A percentile compares a stretch with the other conserved stretches of the same genome.
Conservation (phyloP, 2,797 vertebrate species). For the Gambelia wislizenii region DNA sequence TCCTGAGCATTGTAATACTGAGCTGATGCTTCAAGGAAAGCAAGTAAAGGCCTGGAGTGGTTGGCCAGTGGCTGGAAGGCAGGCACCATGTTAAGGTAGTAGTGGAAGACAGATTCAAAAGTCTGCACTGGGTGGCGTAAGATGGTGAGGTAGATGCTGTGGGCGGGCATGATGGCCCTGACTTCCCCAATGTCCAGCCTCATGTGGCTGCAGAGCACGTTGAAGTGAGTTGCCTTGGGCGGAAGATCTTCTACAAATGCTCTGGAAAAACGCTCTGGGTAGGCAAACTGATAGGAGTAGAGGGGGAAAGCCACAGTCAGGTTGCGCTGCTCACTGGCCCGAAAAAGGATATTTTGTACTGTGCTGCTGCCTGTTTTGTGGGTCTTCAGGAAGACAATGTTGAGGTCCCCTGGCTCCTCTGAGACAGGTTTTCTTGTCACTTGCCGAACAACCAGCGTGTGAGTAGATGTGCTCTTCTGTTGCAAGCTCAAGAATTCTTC, state of each 20-base stretch:
- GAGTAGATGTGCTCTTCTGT: background rate
- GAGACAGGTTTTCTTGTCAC: background rate
- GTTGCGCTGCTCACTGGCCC: slow-evolving; percentile 55
- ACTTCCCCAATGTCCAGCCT: slow-evolving; percentile 42
- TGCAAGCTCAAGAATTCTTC: background rate
- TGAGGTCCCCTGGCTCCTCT: background rate
- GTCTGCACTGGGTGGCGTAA: slow-evolving; percentile 41
- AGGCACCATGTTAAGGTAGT: slow-evolving; percentile 56
- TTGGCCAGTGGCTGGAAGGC: slow-evolving; percentile 51
- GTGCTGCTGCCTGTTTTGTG: slow-evolving; percentile 70
- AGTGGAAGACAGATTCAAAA: slow-evolving; percentile 67
- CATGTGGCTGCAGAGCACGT: slow-evolving; percentile 71
- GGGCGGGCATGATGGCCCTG: slow-evolving; percentile 57
- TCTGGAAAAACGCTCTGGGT: slow-evolving; percentile 55
- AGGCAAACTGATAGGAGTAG: slow-evolving; percentile 67
- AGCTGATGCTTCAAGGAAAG: slow-evolving; percentile 50
- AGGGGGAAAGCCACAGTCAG: slow-evolving; percentile 66
- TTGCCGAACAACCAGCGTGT: background rate
- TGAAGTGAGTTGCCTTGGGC: slow-evolving; percentile 41
- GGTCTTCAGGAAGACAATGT: slow-evolving; percentile 65
- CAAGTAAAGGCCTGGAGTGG: slow-evolving; percentile 26
- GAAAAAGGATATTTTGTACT: slow-evolving; percentile 69
- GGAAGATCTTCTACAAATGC: slow-evolving; percentile 68
- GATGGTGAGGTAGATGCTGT: slow-evolving; percentile 59
- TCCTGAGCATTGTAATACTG: slow-evolving; percentile 55